phyloP scores from a whole-genome alignment of 2,888 invertebrate species.

The Tetragnatha montana region DNA sequence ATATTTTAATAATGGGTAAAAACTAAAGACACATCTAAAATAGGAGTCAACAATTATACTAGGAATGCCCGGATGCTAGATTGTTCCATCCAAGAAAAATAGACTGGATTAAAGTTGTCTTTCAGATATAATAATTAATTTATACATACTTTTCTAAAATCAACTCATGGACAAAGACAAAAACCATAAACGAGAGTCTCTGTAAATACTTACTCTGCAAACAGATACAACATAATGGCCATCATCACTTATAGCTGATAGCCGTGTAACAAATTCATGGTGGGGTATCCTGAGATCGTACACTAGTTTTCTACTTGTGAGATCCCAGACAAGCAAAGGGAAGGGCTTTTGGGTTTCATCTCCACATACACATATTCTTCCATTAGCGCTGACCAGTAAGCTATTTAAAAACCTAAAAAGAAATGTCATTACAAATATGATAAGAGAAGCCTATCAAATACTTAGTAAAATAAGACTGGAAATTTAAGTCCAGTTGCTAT shows the following conservation, averaged over 20 bases:
- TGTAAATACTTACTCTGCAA: conserved; percentile 76
- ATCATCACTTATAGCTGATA: conserved; percentile 90
- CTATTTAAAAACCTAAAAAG: conserved; percentile 87
- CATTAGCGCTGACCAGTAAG: conserved; percentile 89
- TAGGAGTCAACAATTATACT: not conserved
- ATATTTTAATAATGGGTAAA: too few species aligned
- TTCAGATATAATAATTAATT: not conserved
- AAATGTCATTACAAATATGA: conserved; percentile 2
- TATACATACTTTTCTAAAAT: not conserved
- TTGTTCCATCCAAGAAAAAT: too few species aligned
- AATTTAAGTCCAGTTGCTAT: not conserved
- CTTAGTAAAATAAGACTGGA: not conserved
- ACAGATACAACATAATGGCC: conserved; percentile 81
- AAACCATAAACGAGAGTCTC: not conserved
- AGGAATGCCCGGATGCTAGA: too few species aligned
- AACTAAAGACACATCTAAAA: not conserved
- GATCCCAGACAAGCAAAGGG: conserved; percentile 91
- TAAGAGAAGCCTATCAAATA: not conserved
- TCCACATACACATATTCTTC: conserved; percentile 90
- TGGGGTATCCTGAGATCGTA: conserved; percentile 92
- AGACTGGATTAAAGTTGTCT: too few species aligned
- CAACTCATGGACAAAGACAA: not conserved
- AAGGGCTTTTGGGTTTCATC: conserved; percentile 95
- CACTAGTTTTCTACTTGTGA: conserved; percentile 87
- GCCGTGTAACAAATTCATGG: conserved; percentile 89